Evolutionary conservation across 2,888 invertebrate genomes (phyloP), one percentile per base, ranked within the genome.

Genomic region (Heliconius erato): DNA sequence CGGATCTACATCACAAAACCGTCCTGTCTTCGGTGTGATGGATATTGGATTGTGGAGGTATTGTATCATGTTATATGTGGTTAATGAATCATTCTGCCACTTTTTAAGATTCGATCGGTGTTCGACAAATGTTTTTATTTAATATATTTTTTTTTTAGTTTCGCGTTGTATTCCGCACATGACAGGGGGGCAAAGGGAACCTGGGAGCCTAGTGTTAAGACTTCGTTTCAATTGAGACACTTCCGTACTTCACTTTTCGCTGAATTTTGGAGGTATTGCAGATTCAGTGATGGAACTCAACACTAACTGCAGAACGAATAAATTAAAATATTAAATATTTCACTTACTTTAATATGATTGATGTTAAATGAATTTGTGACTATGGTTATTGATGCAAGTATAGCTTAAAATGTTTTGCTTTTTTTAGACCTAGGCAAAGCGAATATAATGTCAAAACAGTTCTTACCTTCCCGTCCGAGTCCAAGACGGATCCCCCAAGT

Each of bases 1-100:
- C 86, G 87, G 86, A 92, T 91, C 90, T 88, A 87, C 89, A 89
- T 88, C 84, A 87, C 88, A 88, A 89, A 89, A 88, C 87, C 86
- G 84, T 83, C 84, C 86, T 83, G 88, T 87, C 87, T 86, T 84
- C 87, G 84, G 86, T 85, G 86, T 88, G 89, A 89, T 88, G 88
- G 88, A 89, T 88, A 88, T 87, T 89, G 87, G 86, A 86, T 80
- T 19, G 49, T 49, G 49, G 0, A 6, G 85, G 84, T 83, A 86
- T 85, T 85, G 85, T 86, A 86, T 85, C 87, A 84, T 89, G 86
- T 87, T 87, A 88, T 87, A 87, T 84, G 6, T 49, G 86, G 84
- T 88, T 91, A 88, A 89, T 89, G 87, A 86, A 88, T 87, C 86
- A 83, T 86, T 85, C 81, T 76, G 84, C 84, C 83, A 83, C 80